These are phyloP conservation scores for Myotis brandtii DNA, from an alignment of 2,113 vertebrate species.

Conservation along the genomic window DNA sequence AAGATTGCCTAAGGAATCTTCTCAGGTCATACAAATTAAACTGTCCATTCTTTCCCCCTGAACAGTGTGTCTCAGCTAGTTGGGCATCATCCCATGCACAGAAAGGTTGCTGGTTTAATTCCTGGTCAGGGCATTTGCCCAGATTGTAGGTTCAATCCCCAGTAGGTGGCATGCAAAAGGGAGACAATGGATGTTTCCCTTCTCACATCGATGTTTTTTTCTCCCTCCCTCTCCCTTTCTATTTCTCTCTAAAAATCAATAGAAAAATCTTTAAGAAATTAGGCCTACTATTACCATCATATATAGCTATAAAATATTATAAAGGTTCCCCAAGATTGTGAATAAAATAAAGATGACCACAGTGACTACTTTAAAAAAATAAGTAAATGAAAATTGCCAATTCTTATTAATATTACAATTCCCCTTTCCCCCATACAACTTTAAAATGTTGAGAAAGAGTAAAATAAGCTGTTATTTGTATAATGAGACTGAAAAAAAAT, in stretches of 20 bases:
- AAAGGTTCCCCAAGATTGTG: not conserved
- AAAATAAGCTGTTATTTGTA: not conserved
- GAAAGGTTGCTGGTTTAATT: not conserved
- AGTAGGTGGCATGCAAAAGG: not conserved
- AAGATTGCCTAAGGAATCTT: not conserved
- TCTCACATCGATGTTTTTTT: not conserved
- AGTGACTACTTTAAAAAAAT: not conserved
- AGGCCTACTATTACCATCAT: not conserved
- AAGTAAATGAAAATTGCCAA: not conserved
- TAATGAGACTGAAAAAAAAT: not conserved
- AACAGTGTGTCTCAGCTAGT: not conserved
- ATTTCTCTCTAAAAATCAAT: not conserved
- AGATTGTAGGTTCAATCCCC: too few relatives aligned
- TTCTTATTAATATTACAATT: not conserved
- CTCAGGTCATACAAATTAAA: not conserved
- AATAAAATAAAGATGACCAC: too few relatives aligned
- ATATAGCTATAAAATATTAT: not conserved
- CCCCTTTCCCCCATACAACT: rapidly evolving
- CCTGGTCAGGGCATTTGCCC: not conserved
- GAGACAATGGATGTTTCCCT: not conserved
- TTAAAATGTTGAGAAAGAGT: not conserved
- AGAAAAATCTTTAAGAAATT: not conserved
- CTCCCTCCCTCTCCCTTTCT: not conserved
- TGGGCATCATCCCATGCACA: not conserved
- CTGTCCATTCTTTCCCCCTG: not conserved